Conservation (phyloP, 2,888 invertebrate genomes). For the Cephus pygmeus region DNA sequence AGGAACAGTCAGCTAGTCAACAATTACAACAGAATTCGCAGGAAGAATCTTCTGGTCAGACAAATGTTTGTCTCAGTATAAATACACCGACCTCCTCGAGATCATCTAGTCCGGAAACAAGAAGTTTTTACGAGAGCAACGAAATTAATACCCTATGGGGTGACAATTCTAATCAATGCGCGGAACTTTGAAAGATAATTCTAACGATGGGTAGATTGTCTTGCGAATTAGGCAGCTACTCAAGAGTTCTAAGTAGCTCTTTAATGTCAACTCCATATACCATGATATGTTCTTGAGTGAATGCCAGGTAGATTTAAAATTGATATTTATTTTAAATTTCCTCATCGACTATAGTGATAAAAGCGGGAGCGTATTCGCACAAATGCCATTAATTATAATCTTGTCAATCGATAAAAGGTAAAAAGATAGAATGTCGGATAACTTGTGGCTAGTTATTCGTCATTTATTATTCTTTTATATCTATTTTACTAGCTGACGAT, state of each 20-base stretch:
- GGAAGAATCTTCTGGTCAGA: slow-evolving; percentile 21
- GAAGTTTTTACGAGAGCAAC: slow-evolving; percentile 31
- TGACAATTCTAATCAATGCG: slow-evolving; percentile 8
- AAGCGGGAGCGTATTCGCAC: not conserved
- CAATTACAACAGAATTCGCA: slow-evolving; percentile 12
- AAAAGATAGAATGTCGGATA: not conserved
- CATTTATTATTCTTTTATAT: too few relatives aligned
- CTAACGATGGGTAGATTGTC: not conserved
- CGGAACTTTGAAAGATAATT: not conserved
- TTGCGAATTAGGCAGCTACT: not conserved
- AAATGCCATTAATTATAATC: not conserved
- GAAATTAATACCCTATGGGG: slow-evolving; percentile 37
- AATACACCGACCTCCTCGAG: slow-evolving; percentile 50
- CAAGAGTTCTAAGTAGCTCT: not conserved
- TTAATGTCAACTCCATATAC: not conserved
- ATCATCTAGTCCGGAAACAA: slow-evolving; percentile 45
- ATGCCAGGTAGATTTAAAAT: not conserved
- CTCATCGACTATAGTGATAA: not conserved
- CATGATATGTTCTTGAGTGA: not conserved
- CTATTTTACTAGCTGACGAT: too few relatives aligned
- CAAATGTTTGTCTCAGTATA: slow-evolving; percentile 37
- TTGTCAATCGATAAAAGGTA: not conserved
- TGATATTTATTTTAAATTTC: not conserved
- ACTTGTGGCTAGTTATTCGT: not conserved
- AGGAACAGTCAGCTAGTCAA: slow-evolving; percentile 54